phyloP scores from a whole-genome alignment of 2,113 vertebrate species.

The Alouatta palliata region DNA sequence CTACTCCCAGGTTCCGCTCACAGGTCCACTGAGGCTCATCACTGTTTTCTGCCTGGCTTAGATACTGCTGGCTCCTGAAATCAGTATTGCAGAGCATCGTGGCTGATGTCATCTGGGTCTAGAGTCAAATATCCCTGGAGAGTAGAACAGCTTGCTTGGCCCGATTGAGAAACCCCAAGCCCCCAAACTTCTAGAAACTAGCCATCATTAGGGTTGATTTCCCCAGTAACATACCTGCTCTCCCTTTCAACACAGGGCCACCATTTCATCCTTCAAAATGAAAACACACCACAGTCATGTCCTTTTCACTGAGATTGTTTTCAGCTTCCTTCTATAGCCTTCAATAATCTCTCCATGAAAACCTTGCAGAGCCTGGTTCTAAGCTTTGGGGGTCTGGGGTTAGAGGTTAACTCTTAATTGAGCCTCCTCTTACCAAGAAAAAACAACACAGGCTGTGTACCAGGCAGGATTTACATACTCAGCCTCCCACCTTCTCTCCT shows the following conservation, averaged over 20 bases:
- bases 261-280: not conserved
- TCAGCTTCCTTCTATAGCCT: not conserved
- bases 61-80: not conserved
- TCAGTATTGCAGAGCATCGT: not conserved
- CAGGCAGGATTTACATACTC: conserved; percentile 60
- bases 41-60: not conserved
- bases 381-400: conserved; percentile 52
- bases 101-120: not conserved
- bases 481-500: conserved; percentile 44
- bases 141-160: not conserved
- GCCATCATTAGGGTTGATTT: not conserved
- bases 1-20: not conserved
- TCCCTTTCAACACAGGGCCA: not conserved
- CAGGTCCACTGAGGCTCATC: not conserved
- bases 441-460: conserved; percentile 42
- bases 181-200: not conserved
- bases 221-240: not conserved
- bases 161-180: not conserved
- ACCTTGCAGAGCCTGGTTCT: not conserved
- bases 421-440: conserved; percentile 53
- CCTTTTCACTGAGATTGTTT: not conserved
- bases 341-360: conserved; percentile 28
- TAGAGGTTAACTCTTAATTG: conserved; percentile 62
- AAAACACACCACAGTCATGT: not conserved
- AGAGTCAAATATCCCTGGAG: not conserved